Evolutionary conservation across 35 echinoderm and acorn worm species (phyloP).

Genomic region (Ophiothrix spiculata): DNA sequence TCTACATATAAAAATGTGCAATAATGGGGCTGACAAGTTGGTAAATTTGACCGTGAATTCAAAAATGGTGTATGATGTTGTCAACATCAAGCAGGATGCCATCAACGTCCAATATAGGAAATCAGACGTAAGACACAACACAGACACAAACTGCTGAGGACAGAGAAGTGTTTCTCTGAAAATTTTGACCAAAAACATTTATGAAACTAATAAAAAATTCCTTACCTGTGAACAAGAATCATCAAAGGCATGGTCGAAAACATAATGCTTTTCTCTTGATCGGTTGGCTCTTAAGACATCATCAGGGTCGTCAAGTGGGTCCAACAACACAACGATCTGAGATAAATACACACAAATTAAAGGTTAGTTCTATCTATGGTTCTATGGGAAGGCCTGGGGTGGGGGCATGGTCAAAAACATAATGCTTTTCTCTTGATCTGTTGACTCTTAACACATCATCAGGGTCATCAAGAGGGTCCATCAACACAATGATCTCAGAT

Average conservation of each 20-base stretch:
- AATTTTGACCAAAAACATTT: too few species aligned
- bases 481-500: conserved; percentile 73
- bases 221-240: conserved; percentile 68
- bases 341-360: conserved; percentile 6
- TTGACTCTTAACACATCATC: conserved; percentile 80
- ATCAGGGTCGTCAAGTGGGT: conserved; percentile 83
- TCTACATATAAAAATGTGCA: too few species aligned
- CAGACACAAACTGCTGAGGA: too few species aligned
- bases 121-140: too few species aligned
- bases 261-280: conserved; percentile 90
- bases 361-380: neutral
- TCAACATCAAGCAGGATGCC: too few species aligned
- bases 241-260: conserved; percentile 82
- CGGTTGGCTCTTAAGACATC: conserved; percentile 78
- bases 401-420: conserved; percentile 62
- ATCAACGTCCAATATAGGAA: too few species aligned
- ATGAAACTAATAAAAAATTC: too few species aligned
- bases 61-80: too few species aligned
- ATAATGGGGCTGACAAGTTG: too few species aligned
- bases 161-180: too few species aligned
- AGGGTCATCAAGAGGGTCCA: conserved; percentile 85
- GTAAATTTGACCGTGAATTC: too few species aligned
- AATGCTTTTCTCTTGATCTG: conserved; percentile 89
- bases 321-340: conserved; percentile 84
- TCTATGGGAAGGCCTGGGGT: neutral